Evolutionary conservation across 1,140 invertebrate species (phyloP).

Genomic region (Coelopa frigida): DNA sequence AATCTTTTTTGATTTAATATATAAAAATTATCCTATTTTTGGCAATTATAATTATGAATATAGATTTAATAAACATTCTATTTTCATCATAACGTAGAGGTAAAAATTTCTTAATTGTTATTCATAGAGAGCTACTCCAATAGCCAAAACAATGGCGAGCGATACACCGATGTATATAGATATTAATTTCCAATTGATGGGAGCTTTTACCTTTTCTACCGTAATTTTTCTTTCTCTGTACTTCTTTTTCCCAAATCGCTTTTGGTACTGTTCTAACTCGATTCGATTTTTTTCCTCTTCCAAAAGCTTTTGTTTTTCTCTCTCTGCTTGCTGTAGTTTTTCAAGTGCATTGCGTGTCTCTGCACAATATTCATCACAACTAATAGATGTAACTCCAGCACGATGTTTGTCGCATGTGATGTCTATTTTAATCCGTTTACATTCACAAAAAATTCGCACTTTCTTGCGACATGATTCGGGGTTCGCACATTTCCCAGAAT

Average conservation of each 20-base stretch:
- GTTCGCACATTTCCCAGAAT: conserved; percentile 64
- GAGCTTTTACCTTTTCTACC: conserved; percentile 16
- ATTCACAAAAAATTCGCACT: conserved; percentile 69
- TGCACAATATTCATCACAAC: conserved; percentile 58
- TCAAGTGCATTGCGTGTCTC: conserved; percentile 49
- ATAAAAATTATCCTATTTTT: no score
- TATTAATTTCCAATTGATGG: conserved; percentile 27
- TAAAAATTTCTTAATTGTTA: conserved; percentile 22
- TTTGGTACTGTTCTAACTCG: conserved; percentile 65
- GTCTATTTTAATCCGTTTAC: conserved; percentile 61
- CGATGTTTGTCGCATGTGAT: conserved; percentile 60
- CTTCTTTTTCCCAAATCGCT: conserved; percentile 59
- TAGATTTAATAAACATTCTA: no score
- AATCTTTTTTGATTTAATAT: no score
- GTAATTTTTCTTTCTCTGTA: conserved; percentile 42
- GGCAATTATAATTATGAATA: no score
- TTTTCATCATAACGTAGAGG: no score
- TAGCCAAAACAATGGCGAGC: conserved; percentile 20
- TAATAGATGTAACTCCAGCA: conserved; percentile 47
- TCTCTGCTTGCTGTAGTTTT: conserved; percentile 49
- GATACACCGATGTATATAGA: conserved; percentile 20
- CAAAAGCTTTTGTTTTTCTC: conserved; percentile 49
- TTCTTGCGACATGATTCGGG: conserved; percentile 68
- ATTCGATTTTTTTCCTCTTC: conserved; percentile 59
- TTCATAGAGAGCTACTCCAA: conserved; percentile 31